Percentiles rank a stretch among this genome's conserved stretches.
These are phyloP conservation scores for Phortica magna DNA, from an alignment of 2,888 invertebrate genomes.

Conservation along the genomic window DNA sequence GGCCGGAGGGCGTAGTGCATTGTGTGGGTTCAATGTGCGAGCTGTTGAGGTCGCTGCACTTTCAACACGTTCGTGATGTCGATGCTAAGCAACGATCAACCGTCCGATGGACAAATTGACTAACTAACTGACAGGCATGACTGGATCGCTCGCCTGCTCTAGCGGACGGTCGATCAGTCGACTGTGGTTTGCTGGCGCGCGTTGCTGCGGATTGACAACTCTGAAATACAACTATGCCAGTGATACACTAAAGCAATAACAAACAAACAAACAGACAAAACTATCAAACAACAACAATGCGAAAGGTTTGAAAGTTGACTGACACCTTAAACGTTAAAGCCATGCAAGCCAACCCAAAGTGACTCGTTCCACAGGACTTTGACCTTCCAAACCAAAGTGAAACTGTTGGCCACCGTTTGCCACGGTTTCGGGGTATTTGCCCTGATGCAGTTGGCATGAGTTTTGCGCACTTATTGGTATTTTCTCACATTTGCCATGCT, in stretches of 20 bases:
- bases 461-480: conserved; percentile 5
- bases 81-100: background rate
- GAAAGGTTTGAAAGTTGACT: conserved; percentile 62
- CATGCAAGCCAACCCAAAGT: background rate
- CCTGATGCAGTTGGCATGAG: conserved; percentile 17
- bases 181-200: background rate
- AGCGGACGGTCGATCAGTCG: background rate
- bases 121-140: background rate
- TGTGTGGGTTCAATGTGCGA: conserved; percentile 49
- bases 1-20: conserved; percentile 36
- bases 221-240: conserved; percentile 57
- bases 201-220: background rate
- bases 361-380: conserved; percentile 61
- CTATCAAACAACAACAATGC: conserved; percentile 6
- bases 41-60: conserved; percentile 67
- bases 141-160: background rate
- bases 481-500: conserved; percentile 29
- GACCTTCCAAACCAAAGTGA: conserved; percentile 66
- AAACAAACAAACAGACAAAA: conserved; percentile 39
- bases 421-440: background rate
- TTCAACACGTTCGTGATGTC: conserved; percentile 20
- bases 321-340: conserved; percentile 53
- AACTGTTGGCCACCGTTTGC: conserved; percentile 53
- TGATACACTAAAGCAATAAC: conserved; percentile 58
- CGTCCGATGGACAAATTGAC: background rate